A percentile compares a stretch with the other conserved stretches of the same genome.
Evolutionary conservation across 92 coral and sea anemone genomes (phyloP).

Genomic region (Bergia puertoricense): DNA sequence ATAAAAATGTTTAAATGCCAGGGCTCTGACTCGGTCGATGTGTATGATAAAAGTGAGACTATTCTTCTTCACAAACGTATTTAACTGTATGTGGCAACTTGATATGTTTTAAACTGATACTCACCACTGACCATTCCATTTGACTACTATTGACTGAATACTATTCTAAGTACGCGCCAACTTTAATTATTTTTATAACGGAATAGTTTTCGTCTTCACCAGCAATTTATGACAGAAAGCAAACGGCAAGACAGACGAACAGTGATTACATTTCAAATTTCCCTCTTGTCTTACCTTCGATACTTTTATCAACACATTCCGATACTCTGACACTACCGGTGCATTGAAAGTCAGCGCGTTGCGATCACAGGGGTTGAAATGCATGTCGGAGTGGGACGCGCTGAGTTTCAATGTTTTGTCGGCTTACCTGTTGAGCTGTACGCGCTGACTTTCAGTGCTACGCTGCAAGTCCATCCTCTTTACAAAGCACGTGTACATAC

Average conservation of each 20-base stretch:
- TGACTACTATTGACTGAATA: background rate
- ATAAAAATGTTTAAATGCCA: background rate
- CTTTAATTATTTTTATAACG: background rate
- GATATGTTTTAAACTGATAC: background rate
- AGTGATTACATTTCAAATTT: background rate
- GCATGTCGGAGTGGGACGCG: background rate
- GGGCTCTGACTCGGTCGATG: background rate
- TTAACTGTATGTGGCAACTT: background rate
- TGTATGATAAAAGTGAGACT: background rate
- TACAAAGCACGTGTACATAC: no score
- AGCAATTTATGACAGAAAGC: background rate
- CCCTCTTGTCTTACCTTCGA: background rate
- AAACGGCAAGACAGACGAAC: background rate
- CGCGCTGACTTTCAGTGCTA: background rate
- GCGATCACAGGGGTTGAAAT: background rate
- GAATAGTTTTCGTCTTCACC: background rate
- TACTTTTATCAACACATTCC: background rate
- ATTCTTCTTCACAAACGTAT: background rate
- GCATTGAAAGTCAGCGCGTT: background rate
- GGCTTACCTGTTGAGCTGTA: background rate
- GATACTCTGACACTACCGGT: background rate
- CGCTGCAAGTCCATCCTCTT: no score
- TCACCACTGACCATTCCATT: background rate
- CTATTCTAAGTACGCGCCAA: background rate
- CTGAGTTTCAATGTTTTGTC: background rate